These are phyloP conservation scores for Donacobius atricapilla DNA, from an alignment of 2,113 vertebrate genomes.

Conservation along the genomic window DNA sequence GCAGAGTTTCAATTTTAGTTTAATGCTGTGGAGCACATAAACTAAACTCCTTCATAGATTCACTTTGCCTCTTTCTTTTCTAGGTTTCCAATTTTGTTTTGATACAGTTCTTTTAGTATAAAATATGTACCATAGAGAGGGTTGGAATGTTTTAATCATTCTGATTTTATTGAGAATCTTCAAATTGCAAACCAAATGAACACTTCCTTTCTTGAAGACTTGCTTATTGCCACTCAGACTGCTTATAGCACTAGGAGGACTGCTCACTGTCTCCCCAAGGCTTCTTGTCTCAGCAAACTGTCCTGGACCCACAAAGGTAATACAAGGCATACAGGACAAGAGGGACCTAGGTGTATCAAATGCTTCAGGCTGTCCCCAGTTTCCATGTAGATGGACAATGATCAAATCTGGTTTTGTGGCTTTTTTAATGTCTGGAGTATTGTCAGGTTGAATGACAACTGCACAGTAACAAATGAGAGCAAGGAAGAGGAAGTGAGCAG, in stretches of 20 bases:
- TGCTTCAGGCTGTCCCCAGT: neutral
- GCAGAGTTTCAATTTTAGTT: neutral
- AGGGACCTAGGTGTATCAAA: neutral
- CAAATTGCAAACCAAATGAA: neutral
- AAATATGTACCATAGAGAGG: neutral
- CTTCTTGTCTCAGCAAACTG: neutral
- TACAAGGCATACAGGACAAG: neutral
- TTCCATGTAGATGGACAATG: neutral
- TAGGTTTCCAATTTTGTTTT: neutral
- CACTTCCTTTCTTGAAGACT: neutral
- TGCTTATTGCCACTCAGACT: neutral
- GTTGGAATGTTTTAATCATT: neutral
- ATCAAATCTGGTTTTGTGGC: neutral
- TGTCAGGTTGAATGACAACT: neutral
- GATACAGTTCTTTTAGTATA: neutral
- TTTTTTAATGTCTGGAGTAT: neutral
- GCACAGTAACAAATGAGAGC: neutral
- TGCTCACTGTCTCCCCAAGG: neutral
- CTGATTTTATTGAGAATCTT: neutral
- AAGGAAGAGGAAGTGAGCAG: neutral
- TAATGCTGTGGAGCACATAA: neutral
- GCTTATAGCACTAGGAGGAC: neutral
- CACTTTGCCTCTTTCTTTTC: neutral
- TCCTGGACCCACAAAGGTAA: neutral
- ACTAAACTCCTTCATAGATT: neutral